Conservation (phyloP, 1,140 invertebrate species). For the Tetramorium alpestre region DNA sequence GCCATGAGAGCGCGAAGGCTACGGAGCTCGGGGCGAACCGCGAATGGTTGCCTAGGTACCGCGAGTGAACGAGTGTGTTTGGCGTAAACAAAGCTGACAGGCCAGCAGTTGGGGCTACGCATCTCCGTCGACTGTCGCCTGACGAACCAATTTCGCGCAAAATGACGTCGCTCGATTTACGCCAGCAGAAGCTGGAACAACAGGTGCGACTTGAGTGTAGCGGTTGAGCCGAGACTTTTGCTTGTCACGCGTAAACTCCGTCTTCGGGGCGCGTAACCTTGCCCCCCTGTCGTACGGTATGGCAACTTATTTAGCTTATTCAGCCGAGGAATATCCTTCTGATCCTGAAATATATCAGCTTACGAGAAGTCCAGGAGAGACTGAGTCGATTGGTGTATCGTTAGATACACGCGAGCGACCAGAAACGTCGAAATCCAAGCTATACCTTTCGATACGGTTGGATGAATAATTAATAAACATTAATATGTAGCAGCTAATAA, state of each 20-base stretch:
- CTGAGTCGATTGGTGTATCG: background rate
- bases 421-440: background rate
- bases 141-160: conserved; percentile 50
- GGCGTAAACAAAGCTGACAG: conserved; percentile 80
- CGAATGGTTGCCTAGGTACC: conserved; percentile 77
- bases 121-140: conserved; percentile 19
- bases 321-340: background rate
- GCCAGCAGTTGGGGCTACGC: background rate
- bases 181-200: conserved; percentile 92
- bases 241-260: background rate
- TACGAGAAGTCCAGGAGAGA: background rate
- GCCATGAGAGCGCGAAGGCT: background rate
- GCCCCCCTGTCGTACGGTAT: background rate
- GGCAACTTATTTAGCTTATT: conserved; percentile 10
- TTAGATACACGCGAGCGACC: background rate
- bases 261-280: conserved; percentile 1
- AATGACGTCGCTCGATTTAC: conserved; percentile 89
- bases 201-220: conserved; percentile 85
- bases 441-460: background rate
- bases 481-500: background rate
- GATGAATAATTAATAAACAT: background rate
- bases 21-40: background rate
- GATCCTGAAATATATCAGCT: background rate
- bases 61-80: conserved; percentile 75
- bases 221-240: background rate